Percentiles rank a stretch among this genome's conserved stretches.
Evolutionary conservation across 2,797 vertebrate genomes (phyloP).

Genomic region (Premnoplex brunnescens): DNA sequence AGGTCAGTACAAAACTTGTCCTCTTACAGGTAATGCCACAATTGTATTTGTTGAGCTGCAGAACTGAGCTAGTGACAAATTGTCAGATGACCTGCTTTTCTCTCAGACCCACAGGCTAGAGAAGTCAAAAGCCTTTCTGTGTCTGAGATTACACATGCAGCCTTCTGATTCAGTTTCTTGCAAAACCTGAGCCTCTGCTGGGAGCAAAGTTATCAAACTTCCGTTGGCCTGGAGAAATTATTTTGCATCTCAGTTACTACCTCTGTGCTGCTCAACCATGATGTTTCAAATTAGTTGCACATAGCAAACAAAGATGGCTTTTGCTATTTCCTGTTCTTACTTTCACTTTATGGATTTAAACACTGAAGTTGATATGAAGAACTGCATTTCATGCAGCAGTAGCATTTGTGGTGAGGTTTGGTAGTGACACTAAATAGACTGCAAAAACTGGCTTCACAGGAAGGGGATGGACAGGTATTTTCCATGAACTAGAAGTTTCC

Average conservation of each 20-base stretch:
- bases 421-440: background rate
- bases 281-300: background rate
- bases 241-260: background rate
- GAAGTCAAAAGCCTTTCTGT: background rate
- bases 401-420: background rate
- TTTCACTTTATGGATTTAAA: background rate
- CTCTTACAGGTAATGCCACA: background rate
- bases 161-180: background rate
- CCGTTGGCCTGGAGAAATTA: background rate
- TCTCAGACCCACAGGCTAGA: background rate
- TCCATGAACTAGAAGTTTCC: background rate
- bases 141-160: background rate
- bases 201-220: background rate
- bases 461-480: background rate
- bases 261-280: background rate
- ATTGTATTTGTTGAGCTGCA: background rate
- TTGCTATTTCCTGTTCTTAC: background rate
- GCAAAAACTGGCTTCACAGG: background rate
- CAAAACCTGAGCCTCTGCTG: background rate
- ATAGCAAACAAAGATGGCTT: background rate
- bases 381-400: background rate
- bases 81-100: background rate
- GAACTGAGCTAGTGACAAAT: background rate
- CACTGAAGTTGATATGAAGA: background rate
- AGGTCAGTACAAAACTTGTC: background rate